Percentiles rank a stretch among this genome's conserved stretches.
Conservation (phyloP, 2,888 invertebrate genomes). For the Penaeus monodon region DNA sequence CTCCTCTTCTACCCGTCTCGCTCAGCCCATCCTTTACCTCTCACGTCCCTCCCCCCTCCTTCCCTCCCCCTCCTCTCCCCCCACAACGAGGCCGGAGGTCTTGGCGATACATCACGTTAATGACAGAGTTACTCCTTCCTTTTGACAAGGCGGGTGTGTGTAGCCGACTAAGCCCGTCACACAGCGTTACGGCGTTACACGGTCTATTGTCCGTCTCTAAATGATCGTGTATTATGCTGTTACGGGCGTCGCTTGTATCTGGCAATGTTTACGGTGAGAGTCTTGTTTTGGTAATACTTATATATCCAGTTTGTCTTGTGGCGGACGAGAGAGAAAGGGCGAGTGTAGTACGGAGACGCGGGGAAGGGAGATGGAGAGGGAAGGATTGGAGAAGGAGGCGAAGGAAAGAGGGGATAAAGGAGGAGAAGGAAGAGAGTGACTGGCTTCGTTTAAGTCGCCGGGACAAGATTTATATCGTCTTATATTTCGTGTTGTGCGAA, state of each 20-base stretch:
- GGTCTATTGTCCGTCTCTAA: conserved; percentile 15
- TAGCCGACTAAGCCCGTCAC: neutral
- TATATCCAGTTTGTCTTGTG: too few relatives aligned
- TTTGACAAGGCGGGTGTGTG: conserved; percentile 17
- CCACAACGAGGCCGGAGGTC: too few relatives aligned
- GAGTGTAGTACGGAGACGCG: neutral
- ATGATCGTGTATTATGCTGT: conserved; percentile 9
- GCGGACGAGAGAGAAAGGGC: neutral
- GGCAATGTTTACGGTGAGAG: neutral
- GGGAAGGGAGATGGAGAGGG: too few relatives aligned
- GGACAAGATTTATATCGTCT: too few relatives aligned
- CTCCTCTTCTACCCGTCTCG: too few relatives aligned
- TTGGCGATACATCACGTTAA: conserved; percentile 25
- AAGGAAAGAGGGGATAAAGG: too few relatives aligned
- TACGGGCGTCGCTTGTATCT: neutral
- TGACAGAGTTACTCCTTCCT: conserved; percentile 32
- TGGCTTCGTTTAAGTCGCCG: too few relatives aligned
- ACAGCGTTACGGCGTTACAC: conserved; percentile 1
- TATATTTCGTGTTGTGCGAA: too few relatives aligned
- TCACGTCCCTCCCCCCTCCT: neutral
- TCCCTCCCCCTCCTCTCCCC: too few relatives aligned
- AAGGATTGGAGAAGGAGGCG: too few relatives aligned
- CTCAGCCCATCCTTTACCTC: neutral
- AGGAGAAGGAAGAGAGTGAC: too few relatives aligned
- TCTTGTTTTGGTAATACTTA: too few relatives aligned